Base-by-base conservation (phyloP, 2,888 invertebrate species). In the Nymphalis c-album region DNA sequence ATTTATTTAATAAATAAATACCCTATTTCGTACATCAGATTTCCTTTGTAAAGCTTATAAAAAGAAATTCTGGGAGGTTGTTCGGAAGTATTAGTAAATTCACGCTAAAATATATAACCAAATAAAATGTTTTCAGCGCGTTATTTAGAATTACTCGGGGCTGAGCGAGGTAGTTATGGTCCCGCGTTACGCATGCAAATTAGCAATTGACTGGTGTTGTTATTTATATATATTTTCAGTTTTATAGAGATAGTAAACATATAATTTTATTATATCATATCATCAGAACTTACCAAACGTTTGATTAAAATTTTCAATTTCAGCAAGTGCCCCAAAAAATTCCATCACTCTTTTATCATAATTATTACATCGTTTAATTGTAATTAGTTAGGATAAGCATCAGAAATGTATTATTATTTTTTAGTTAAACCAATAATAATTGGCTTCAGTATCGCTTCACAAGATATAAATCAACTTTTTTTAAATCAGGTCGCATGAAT, bases 131-230 rank as follows among this genome's bases (percentile, higher is more conserved):
- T 82, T 84, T 84, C 79, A 77, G 75, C 80, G 76, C 78, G 80
- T 83, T 81, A 83, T 84, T 80, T 79, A 75, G 80, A 78, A 84
- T 84, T 83, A 85, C 85, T 85, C 77, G 75, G 78, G 75, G 75
- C 78, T 76, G 53, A 60, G 78, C 78, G 78, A 81, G 79, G 85
- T 81, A 81, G 80, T 85, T 83, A 84, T 77, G 77, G 78, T 78
- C 79, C 80, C 83, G 80, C 78, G 82, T 85, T 84, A 82, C 82
- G 85, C 83, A 85, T 88, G 83, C 82, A 86, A 86, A 88, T 88
- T 79, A 82, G 74, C 77, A 78, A 82, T 83, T 81, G 78, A 75
- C 73, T 76, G 79, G 78, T 74, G 76, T 75, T 72, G 76, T 81
- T 83, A 85, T 83, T 83, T 86, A 77, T 75, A 83, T 84, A 81